phyloP scores from a whole-genome alignment of 1,140 invertebrate species.

The Polypedilum pembai region DNA sequence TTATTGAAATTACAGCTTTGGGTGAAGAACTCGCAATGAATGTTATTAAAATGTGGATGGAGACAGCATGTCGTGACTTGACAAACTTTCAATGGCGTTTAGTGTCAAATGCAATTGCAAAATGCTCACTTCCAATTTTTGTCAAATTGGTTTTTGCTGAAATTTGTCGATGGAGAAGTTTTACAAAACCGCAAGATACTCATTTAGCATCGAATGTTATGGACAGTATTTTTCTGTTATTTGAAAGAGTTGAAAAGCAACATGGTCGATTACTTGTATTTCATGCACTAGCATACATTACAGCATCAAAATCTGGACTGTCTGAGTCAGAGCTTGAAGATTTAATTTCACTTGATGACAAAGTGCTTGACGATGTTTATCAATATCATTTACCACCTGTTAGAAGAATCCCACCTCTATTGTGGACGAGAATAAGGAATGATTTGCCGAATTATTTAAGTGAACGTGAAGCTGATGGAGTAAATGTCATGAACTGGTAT shows the following conservation, averaged over 20 bases:
- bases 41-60: conserved; percentile 92
- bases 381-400: conserved; percentile 97
- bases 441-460: conserved; percentile 93
- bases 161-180: conserved; percentile 93
- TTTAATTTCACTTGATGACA: conserved; percentile 88
- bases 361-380: conserved; percentile 93
- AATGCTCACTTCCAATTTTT: conserved; percentile 94
- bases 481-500: conserved; percentile 97
- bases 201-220: conserved; percentile 89
- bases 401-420: conserved; percentile 82
- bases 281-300: conserved; percentile 90
- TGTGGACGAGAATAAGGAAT: conserved; percentile 93
- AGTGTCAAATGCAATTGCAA: conserved; percentile 85
- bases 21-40: conserved; percentile 89
- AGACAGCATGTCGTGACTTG: conserved; percentile 77
- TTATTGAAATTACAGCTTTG: conserved; percentile 85
- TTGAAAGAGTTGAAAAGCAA: conserved; percentile 89
- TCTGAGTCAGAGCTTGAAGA: conserved; percentile 92
- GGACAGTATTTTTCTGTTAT: conserved; percentile 96
- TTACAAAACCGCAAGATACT: conserved; percentile 87
- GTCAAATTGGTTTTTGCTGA: conserved; percentile 96
- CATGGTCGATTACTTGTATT: conserved; percentile 88
- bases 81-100: conserved; percentile 91
- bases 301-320: conserved; percentile 83
- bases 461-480: conserved; percentile 92